Base-by-base conservation (phyloP, 2,797 vertebrate species). In the Acanthurus tractus region DNA sequence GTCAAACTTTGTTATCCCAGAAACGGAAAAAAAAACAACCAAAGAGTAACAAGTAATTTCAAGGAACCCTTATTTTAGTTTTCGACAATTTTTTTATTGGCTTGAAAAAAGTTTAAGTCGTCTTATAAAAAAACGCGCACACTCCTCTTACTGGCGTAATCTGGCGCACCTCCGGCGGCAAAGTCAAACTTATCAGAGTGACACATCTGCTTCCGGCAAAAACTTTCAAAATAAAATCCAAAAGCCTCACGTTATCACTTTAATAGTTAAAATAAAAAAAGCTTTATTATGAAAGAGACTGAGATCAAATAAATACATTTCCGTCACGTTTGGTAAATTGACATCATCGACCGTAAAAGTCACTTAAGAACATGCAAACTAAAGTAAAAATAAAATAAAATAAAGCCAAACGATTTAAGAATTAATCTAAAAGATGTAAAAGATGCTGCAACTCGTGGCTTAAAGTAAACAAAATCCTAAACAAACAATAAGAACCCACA, bases 151-250 rank as follows among this genome's bases (percentile, higher is more conserved):
- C 48, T 22, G 3, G 0, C 40, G 62, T 14, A n/a, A 48, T 20
- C 29, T 40, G 38, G 0, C 45, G 17, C 17, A 25, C 9, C 10
- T 2, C 13, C 14, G 14, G 44, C 29, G 4, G 1, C 48, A 1
- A 17, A 8, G 11, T 54, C 62, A 73, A 58, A 20, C 2, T 36
- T n/a, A 1, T 0, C 13, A 2, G 44, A 53, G 7, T 11, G 17
- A 52, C 14, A 12, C 12, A 18, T 14, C 0, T 1, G 3, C 59
- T 79, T 87, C 83, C 83, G 55, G 36, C 0, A 2, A 15, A 4
- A 0, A 38, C 59, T 80, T 86, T 86, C 84, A 89, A 81, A 88
- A 83, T 85, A 89, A 87, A 77, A 63, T 0, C 4, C 10, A 17
- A 0, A 9, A 2, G 1, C 11, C 12, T 1, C n/a, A 2, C 0